Base-by-base conservation (phyloP, 2,113 vertebrate genomes). In the Oncorhynchus gorbuscha region DNA sequence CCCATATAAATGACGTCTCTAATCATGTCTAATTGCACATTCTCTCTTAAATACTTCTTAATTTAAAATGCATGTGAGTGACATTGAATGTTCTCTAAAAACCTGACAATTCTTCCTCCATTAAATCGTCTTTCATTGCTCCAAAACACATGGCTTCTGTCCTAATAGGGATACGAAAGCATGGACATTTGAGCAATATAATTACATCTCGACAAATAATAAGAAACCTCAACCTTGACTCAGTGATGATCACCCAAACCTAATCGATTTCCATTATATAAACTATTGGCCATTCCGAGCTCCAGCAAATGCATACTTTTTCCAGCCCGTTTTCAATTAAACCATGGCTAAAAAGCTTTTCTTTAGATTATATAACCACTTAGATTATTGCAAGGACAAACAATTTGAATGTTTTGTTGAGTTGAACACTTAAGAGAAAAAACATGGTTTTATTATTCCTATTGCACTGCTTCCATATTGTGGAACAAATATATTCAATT, bases 351-450 rank as follows among this genome's bases (percentile, higher is more conserved):
- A 58, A 58, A 73, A 62, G 72, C 72, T 62, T 73, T 73, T 73
- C 20, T 20, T 28, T 16, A 73, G 58, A 73, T 73, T 73, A 48
- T n/a, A 73, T 6, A 35, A n/a, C 58, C 72, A 62, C 72, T 73
- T 39, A 62, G 26, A n/a, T 35, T 39, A 73, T 73, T 73, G 58
- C 55, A n/a, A 20, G 55, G 72, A 73, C 28, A n/a, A n/a, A 22
- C 9, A 20, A 5, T 18, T 7, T n/a, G 55, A 39, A 16, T 58
- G 51, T 9, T 73, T 73, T 73, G 59, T 73, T 61, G 16, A 55
- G 28, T 35, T 61, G 30, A 73, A 64, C 39, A 45, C 39, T 45
- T 45, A 45, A 45, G 39, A 45, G 39, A 1, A 12, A 39, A 45
- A 45, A 45, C 11, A 2, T 9, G 0, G 39, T 45, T 12, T 11